Base-by-base conservation (phyloP, 2,797 vertebrate genomes). In the Sylvia borin region DNA sequence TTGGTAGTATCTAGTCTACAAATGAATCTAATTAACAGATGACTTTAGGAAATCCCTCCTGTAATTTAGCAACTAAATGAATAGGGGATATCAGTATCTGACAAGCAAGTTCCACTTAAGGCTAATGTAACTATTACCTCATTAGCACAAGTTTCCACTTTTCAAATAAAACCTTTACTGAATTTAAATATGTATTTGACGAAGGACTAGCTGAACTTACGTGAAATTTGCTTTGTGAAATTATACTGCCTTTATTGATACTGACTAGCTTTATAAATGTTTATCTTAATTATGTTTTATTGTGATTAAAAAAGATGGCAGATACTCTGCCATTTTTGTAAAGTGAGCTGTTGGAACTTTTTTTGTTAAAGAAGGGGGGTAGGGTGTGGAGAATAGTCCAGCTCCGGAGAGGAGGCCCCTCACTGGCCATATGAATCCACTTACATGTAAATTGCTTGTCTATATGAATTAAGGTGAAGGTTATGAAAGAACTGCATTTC, bases 381-480 rank as follows among this genome's bases (percentile, higher is more conserved):
- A 85, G 96, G 86, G 88, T 57, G 81, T 43, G 93, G 92, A 96
- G 92, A 95, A 93, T 92, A 96, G 94, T 85, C 92, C 85, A 71
- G 86, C 93, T 96, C 94, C 74, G 77, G 97, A 96, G 96, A 96
- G 96, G 96, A 93, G 97, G 97, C 98, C 98, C 96, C 98, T 97
- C 85, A 36, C 96, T 90, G 96, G 94, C 98, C 98, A 98, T 98
- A 98, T 98, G 98, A 98, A 98, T 98, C 98, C 98, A 99, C 98
- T 98, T 98, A 98, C 98, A 98, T 99, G 98, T 98, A 98, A 98
- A 98, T 98, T 98, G 98, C 98, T 98, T 98, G 98, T 98, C 98
- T 98, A 88, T 98, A 97, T 98, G 98, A 98, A 98, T 98, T 98
- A 98, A 98, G 98, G 97, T 98, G 97, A 97, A 97, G 98, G 97